A percentile compares a stretch with the other conserved stretches of the same genome.
Evolutionary conservation across 2,888 invertebrate genomes (phyloP).

Genomic region (Entomobrya proxima): DNA sequence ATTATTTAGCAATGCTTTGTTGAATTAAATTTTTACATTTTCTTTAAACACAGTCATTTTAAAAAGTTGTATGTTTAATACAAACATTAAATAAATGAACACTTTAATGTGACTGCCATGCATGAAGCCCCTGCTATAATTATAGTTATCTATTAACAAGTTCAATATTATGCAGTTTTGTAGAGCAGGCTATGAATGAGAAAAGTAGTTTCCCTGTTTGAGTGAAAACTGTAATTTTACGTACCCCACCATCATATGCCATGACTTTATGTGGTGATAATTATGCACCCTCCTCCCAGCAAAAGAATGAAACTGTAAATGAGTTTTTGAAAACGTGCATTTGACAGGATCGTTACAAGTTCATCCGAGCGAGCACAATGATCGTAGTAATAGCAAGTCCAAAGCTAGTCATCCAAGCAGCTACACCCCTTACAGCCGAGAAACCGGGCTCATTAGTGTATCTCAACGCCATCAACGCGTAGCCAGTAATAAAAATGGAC

Average conservation of each 20-base stretch:
- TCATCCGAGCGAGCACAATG: constrained; percentile 43
- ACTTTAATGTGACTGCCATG: neutral
- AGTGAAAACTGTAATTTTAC: neutral
- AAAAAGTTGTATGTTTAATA: neutral
- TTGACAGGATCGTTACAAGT: constrained; percentile 44
- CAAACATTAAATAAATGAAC: neutral
- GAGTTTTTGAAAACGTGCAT: constrained; percentile 23
- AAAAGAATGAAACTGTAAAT: neutral
- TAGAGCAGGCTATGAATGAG: neutral
- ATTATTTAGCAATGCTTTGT: too few species aligned
- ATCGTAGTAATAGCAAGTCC: neutral
- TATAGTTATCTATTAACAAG: too few species aligned
- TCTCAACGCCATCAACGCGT: neutral
- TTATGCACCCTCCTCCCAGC: neutral
- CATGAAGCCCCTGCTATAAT: neutral
- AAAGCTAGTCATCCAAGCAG: neutral
- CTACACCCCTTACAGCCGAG: neutral
- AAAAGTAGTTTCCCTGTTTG: neutral
- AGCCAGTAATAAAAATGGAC: neutral
- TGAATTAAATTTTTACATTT: too few species aligned
- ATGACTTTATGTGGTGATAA: neutral
- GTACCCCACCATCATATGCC: neutral
- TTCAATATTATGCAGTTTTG: neutral
- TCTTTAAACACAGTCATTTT: too few species aligned
- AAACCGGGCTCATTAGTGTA: neutral